Evolutionary conservation across 2,888 invertebrate species (phyloP), one percentile per base, ranked within the genome.

Genomic region (Drosophila ezoana): DNA sequence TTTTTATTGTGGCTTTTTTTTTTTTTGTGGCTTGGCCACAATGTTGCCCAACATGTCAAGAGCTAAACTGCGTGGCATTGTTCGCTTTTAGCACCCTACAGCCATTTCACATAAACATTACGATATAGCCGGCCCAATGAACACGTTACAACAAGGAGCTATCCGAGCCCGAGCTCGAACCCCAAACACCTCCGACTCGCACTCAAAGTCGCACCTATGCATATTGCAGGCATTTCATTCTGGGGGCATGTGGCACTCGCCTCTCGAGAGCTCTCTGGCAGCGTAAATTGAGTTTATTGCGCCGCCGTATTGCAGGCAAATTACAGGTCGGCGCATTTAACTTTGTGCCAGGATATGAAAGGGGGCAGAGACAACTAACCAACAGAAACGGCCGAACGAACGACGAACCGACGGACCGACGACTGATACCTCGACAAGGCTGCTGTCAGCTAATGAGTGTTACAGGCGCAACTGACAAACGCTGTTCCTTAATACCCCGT

Each of bases 271-370:
- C 68, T 57, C 72, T 33, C 37, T 35, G 66, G 67, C 81, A 77
- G 79, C 75, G 74, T 78, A 81, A 86, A 86, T 83, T 87, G 81
- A 79, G 80, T 80, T 80, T 90, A 85, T 86, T 81, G 90, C 86
- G 86, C 81, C 74, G 89, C 86, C 81, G 84, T 90, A 85, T 87
- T 80, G 80, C 89, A 64, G 75, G 82, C 78, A 90, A 89, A 89
- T 89, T 89, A 89, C 76, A 89, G 89, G 90, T 86, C 89, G 89
- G 89, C 88, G 65, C 80, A 77, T 90, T 89, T 90, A 90, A 90
- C 89, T 89, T 90, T 89, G 90, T 76, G 79, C 71, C 83, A 83
- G 89, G 89, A 88, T 81, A 81, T 80, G 74, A 64, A 62, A 74
- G 68, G 63, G 58, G 76, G 71, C 60, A 63, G 67, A 53, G 57